Evolutionary conservation across 2,113 vertebrate genomes (phyloP), one percentile per base, ranked within the genome.

Genomic region (Siniperca chuatsi): DNA sequence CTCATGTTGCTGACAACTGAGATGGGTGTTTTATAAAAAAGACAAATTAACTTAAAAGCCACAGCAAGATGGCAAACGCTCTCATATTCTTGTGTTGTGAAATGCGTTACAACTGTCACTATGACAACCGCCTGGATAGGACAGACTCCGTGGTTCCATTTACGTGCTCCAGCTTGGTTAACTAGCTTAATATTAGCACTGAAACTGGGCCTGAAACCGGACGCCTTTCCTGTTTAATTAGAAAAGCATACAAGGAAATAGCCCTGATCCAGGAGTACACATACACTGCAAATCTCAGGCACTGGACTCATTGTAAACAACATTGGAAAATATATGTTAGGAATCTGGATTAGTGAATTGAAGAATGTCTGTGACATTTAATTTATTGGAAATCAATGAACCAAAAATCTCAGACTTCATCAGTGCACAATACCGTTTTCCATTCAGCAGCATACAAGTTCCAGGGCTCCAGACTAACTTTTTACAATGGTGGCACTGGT

Each of bases 81-180:
- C 40, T 9, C 10, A 1, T 15, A 0, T 18, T n/a, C 20, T 20
- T 54, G 21, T 87, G 85, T 92, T 90, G 87, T 74, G 57, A 6
- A 44, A 66, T 79, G n/a, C 60, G 44, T 37, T 75, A 23, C 48
- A 58, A 12, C 29, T 76, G 87, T 96, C 91, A 71, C 95, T 95
- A 96, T 96, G 94, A 94, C 93, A 96, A 96, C 95, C 82, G 5
- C 25, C 50, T 65, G 64, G 75, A 21, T 62, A 48, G 4, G 16
- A 16, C 74, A 50, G 4, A 35, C 9, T 9, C 3, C 0, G 8
- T 0, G 18, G 20, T 52, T 55, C n/a, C 0, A n/a, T 61, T 1
- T 2, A 5, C 20, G 25, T 35, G 16, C 21, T 57, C 7, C 37
- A 48, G 4, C 6, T 13, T 4, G 8, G 0, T 58, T 40, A 55